Evolutionary conservation across 2,113 vertebrate genomes (phyloP).

Genomic region (crab-eating macaque (Macaca fascicularis)): T2T-MFA8v1.1 NC_088390.1:2072501-2073000

Average conservation of each 20-base stretch:
- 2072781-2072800: conserved; percentile 65
- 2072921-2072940: conserved; percentile 51
- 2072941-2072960: background rate
- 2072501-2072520: no score
- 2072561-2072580: no score
- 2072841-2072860: conserved; percentile 71
- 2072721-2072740: conserved; percentile 38
- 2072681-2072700: background rate
- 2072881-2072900: conserved; percentile 67
- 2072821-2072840: conserved; percentile 71
- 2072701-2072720: conserved; percentile 8
- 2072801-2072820: conserved; percentile 75
- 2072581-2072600: no score
- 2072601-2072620: no score
- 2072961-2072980: background rate
- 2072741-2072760: conserved; percentile 40
- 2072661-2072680: no score
- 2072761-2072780: conserved; percentile 72
- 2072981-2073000: conserved; percentile 31
- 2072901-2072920: conserved; percentile 70
- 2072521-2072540: fast-evolving
- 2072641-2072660: no score
- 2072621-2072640: no score
- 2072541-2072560: no score
- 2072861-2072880: conserved; percentile 81